These are phyloP conservation scores for Streblospio benedicti DNA, from an alignment of 1,140 invertebrate species.

Conservation along the genomic window DNA sequence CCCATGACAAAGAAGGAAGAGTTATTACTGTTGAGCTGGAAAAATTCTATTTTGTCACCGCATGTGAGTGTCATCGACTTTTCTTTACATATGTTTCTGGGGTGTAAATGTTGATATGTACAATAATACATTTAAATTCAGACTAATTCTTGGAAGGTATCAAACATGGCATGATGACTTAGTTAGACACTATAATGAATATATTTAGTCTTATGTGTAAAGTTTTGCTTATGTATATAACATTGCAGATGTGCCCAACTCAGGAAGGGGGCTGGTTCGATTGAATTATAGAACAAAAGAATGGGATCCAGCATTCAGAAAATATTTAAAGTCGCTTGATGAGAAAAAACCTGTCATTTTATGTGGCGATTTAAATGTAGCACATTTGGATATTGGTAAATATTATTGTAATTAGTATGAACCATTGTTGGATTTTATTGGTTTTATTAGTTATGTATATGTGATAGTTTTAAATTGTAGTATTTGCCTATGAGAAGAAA, in stretches of 20 bases:
- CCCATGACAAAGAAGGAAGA: conserved; percentile 70
- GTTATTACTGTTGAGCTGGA: conserved; percentile 94
- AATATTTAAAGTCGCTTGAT: conserved; percentile 71
- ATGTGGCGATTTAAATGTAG: conserved; percentile 94
- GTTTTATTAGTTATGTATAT: not conserved
- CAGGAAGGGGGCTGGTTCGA: conserved; percentile 72
- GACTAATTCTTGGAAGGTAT: too few relatives aligned
- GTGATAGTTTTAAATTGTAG: too few relatives aligned
- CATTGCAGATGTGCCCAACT: conserved; percentile 66
- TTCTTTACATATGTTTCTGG: too few relatives aligned
- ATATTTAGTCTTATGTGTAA: too few relatives aligned
- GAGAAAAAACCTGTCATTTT: conserved; percentile 86
- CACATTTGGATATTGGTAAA: conserved; percentile 85
- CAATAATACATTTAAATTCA: too few relatives aligned
- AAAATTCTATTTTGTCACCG: conserved; percentile 73
- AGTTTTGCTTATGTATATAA: too few relatives aligned
- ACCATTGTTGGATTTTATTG: too few relatives aligned
- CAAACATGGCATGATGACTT: too few relatives aligned
- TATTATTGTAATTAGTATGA: conserved; percentile 9
- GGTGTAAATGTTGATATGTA: too few relatives aligned
- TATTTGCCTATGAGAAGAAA: too few relatives aligned
- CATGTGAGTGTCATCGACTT: conserved; percentile 51
- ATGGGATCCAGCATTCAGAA: conserved; percentile 78
- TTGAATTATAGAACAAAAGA: conserved; percentile 73
- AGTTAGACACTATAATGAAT: too few relatives aligned